phyloP scores from a whole-genome alignment of 2,113 vertebrate species.

The Esox niger region DNA sequence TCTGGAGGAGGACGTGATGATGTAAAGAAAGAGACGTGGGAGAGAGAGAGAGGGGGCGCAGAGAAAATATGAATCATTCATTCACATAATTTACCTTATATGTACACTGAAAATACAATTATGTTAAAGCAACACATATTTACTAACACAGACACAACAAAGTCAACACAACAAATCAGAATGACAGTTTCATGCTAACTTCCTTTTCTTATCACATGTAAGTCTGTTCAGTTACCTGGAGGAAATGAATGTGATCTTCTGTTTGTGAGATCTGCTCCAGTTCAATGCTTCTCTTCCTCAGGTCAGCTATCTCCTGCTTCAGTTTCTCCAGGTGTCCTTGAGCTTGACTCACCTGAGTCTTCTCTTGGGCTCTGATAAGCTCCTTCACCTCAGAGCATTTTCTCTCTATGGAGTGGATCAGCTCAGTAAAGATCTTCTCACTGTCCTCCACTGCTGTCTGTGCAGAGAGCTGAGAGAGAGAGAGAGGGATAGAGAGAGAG shows the following conservation, averaged over 20 bases:
- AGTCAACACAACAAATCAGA: no score
- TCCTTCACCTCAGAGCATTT: slow-evolving; percentile 14
- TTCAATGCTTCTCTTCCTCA: background rate
- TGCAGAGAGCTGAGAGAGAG: slow-evolving; percentile 25
- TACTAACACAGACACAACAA: no score
- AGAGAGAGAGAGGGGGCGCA: no score
- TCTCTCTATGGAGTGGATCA: slow-evolving; percentile 21
- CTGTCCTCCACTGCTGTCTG: slow-evolving; percentile 17
- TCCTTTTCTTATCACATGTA: no score
- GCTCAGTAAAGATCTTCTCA: slow-evolving; percentile 27
- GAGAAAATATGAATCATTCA: no score
- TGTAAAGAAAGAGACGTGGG: no score
- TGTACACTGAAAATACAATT: no score
- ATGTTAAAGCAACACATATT: no score
- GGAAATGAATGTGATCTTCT: slow-evolving; percentile 2
- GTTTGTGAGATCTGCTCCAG: background rate
- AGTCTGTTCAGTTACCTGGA: background rate
- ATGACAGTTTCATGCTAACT: no score
- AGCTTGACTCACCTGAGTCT: slow-evolving; percentile 2
- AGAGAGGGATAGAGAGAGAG: no score
- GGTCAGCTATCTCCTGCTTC: slow-evolving; percentile 1
- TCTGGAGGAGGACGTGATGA: no score
- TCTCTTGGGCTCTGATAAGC: slow-evolving; percentile 27
- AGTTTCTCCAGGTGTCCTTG: background rate
- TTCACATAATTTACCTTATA: no score